Evolutionary conservation across 2,888 invertebrate species (phyloP), one percentile per base, ranked within the genome.

Genomic region (Capitulum mitella): DNA sequence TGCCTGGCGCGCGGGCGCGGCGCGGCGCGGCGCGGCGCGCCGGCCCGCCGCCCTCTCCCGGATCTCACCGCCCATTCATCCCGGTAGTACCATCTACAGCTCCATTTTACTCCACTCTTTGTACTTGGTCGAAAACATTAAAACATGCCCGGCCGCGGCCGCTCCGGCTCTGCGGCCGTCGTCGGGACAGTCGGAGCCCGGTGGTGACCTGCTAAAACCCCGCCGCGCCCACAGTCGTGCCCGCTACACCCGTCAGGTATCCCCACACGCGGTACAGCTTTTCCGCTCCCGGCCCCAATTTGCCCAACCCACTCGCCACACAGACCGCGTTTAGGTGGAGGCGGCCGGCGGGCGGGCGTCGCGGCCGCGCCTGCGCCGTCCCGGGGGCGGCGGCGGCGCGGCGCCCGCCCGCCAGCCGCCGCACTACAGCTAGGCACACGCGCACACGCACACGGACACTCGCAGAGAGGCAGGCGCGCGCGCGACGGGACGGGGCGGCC

Each of bases 31-130:
- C 29, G 8, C 8, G 6, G 5, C 43, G 6, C 43, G 43, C 43
- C 43, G 6, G 12, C 58, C 6, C n/a, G 8, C 29, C 37, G 26
- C 8, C 12, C 37, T 37, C 37, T 14, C 8, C 64, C 37, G 16
- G 70, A 8, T 37, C 70, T 70, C 70, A 22, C 70, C 70, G 70
- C 70, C 34, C 70, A 70, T 70, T 70, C 70, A 70, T 70, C 37
- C 70, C 70, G 70, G 19, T 70, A 70, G 70, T 70, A 70, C 70
- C 22, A 37, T 70, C 70, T 70, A 70, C 70, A 22, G n/a, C 70
- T 32, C 70, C 34, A 58, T 37, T 32, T 70, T 37, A 70, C 37
- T 70, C 70, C 70, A 37, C 37, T 22, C 70, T 70, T 70, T 70
- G 70, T 70, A 70, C 70, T 70, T 37, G 70, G 70, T 70, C 70